These are phyloP conservation scores for Chorisops tibialis DNA, from an alignment of 2,888 invertebrate genomes.

Conservation along the genomic window DNA sequence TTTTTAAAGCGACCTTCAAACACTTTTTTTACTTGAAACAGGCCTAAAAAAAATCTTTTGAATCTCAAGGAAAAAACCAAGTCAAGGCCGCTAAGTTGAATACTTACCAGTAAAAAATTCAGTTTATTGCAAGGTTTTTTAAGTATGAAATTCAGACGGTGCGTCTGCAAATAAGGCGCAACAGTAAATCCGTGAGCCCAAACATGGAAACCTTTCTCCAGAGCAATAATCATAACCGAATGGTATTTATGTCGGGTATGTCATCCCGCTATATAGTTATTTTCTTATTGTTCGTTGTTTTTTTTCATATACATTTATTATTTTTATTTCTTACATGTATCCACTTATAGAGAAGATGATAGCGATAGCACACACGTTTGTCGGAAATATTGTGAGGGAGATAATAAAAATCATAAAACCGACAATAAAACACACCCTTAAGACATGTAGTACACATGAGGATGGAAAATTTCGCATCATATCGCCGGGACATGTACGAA, in stretches of 20 bases:
- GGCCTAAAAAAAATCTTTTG: not conserved
- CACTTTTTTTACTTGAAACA: not conserved
- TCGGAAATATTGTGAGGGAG: conserved; percentile 6
- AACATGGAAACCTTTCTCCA: too few species aligned
- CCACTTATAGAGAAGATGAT: not conserved
- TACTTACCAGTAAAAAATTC: too few species aligned
- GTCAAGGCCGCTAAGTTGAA: too few species aligned
- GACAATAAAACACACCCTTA: conserved; percentile 35
- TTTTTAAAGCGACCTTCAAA: not conserved
- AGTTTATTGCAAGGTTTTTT: not conserved
- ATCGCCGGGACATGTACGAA: not conserved
- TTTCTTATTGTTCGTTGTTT: too few species aligned
- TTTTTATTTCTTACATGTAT: not conserved
- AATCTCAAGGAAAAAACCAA: not conserved
- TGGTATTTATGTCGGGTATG: too few species aligned
- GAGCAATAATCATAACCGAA: too few species aligned
- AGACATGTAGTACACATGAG: conserved; percentile 28
- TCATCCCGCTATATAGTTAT: too few species aligned
- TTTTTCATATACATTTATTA: too few species aligned
- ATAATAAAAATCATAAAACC: conserved; percentile 34
- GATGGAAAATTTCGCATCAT: conserved; percentile 10
- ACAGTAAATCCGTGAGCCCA: too few species aligned
- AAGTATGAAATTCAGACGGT: not conserved
- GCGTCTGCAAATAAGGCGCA: too few species aligned
- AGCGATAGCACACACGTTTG: not conserved